Evolutionary conservation across 2,888 invertebrate species (phyloP).

Genomic region (Hanleya hanleyi): DNA sequence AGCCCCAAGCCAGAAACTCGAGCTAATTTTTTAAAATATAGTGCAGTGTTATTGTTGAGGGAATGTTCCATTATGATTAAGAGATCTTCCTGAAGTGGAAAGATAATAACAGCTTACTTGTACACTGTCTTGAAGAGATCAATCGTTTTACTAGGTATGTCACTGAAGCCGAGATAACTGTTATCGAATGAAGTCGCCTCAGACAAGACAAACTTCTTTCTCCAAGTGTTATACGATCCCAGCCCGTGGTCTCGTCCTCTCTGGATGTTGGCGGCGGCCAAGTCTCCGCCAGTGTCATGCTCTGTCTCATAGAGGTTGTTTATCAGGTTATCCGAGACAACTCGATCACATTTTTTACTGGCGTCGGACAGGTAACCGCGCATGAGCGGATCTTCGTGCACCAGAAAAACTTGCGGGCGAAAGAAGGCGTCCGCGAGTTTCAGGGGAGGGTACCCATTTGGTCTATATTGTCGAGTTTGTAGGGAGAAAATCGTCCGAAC

Average conservation of each 20-base stretch:
- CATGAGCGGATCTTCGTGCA: conserved; percentile 9
- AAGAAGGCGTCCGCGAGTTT: conserved; percentile 8
- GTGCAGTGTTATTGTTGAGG: no score
- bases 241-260: conserved; percentile 6
- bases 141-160: neutral
- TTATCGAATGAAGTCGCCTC: neutral
- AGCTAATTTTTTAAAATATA: no score
- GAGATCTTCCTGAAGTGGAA: no score
- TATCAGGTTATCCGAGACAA: neutral
- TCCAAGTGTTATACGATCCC: conserved; percentile 74
- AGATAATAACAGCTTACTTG: no score
- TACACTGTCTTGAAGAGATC: neutral
- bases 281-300: neutral
- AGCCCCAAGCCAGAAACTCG: no score
- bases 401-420: neutral
- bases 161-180: neutral
- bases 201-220: neutral
- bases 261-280: conserved; percentile 12
- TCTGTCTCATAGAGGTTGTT: neutral
- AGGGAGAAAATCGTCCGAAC: conserved; percentile 24
- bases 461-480: neutral
- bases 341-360: neutral
- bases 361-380: neutral
- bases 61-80: no score
- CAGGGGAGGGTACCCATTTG: neutral